Base-by-base conservation (phyloP, 2,113 vertebrate genomes). In the Scytalopus superciliaris region DNA sequence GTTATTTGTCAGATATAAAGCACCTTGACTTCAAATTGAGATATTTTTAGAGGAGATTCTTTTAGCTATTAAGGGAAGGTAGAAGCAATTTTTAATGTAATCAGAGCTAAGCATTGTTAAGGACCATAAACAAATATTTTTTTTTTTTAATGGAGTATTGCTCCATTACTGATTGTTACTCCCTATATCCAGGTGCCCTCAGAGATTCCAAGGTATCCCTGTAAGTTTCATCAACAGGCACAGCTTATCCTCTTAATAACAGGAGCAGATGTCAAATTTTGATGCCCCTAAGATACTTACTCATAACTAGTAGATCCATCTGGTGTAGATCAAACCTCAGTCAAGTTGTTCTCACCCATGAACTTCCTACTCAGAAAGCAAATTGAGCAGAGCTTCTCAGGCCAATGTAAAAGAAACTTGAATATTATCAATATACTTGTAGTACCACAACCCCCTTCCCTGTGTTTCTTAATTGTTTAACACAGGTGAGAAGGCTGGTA, bases 341-440 rank as follows among this genome's bases (percentile, higher is more conserved):
- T 93, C 93, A 96, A 96, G 56, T 96, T 93, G 83, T 90, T 96
- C 79, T 97, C 93, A 92, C 81, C 85, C 90, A 33, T 96, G 72
- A 90, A 87, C 42, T 88, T 94, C 88, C 93, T 44, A 68, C 90
- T 81, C 94, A 90, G 93, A 96, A 93, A 88, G 59, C 87, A 92
- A 86, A 94, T 87, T 3, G 66, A 88, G 87, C 82, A 86, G 78
- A 94, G 70, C 79, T 93, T 25, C 60, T 56, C 73, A 93, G 85
- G 56, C 60, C 72, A 93, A 37, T 90, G 88, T 78, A 86, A 88
- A 90, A 90, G 56, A 67, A 80, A 86, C 60, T 55, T 84, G 40
- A 70, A 56, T 70, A 67, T 86, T 94, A 64, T 75, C 42, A 68
- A 59, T 91, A 78, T 93, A 44, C 62, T 77, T 87, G 12, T 55